These are phyloP conservation scores for Embidobia sp. DNA, from an alignment of 2,888 invertebrate genomes.

Conservation along the genomic window DNA sequence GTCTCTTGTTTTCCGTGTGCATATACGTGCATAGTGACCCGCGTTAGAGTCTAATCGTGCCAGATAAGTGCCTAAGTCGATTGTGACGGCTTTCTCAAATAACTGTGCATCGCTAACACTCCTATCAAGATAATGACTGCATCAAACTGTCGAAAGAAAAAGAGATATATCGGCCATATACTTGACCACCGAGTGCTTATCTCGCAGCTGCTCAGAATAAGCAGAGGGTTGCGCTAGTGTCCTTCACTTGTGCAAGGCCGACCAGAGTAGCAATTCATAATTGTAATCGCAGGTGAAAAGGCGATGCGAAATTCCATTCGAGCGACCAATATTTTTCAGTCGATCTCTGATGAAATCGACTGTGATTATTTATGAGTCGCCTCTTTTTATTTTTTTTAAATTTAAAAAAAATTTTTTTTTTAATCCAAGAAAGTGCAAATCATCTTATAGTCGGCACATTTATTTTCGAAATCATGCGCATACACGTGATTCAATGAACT, in stretches of 20 bases:
- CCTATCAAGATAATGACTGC: neutral
- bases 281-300: constrained; percentile 55
- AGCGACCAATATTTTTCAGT: constrained; percentile 56
- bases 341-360: constrained; percentile 47
- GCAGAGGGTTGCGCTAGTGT: constrained; percentile 53
- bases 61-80: constrained; percentile 41
- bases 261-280: constrained; percentile 59
- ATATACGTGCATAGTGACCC: too few relatives aligned
- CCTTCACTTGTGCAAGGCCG: constrained; percentile 61
- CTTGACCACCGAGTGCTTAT: constrained; percentile 37
- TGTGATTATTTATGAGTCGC: constrained; percentile 28
- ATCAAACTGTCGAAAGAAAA: constrained; percentile 6
- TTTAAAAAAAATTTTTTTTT: too few relatives aligned
- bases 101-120: constrained; percentile 52
- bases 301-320: constrained; percentile 47
- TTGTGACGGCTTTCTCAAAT: constrained; percentile 50
- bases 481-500: too few relatives aligned
- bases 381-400: too few relatives aligned
- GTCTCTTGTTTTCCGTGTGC: too few relatives aligned
- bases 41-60: constrained; percentile 43
- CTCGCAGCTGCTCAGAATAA: constrained; percentile 2
- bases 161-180: constrained; percentile 15
- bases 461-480: too few relatives aligned
- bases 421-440: too few relatives aligned
- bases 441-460: too few relatives aligned